Evolutionary conservation across 2,797 vertebrate species (phyloP).

Genomic region (Coregonus ussuriensis): DNA sequence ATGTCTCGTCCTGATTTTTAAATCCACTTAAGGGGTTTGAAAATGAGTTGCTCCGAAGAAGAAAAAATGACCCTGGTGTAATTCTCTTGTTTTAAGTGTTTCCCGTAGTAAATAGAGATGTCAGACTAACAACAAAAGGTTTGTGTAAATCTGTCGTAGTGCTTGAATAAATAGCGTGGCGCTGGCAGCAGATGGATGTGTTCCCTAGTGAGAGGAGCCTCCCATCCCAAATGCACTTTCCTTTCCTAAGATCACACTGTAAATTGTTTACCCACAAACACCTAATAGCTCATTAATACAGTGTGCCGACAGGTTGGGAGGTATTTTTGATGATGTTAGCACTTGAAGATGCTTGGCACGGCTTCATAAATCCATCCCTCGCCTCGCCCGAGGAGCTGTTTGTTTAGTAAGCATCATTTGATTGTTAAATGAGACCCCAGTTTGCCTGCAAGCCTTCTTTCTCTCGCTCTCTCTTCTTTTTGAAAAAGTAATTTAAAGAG

Average conservation of each 20-base stretch:
- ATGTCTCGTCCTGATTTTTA: slow-evolving; percentile 55
- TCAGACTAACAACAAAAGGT: slow-evolving; percentile 71
- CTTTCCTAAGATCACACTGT: slow-evolving; percentile 63
- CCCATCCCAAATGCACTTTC: slow-evolving; percentile 69
- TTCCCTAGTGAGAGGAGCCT: slow-evolving; percentile 56
- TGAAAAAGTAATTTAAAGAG: slow-evolving; percentile 61
- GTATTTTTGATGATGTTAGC: slow-evolving; percentile 72
- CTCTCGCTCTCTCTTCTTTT: slow-evolving; percentile 32
- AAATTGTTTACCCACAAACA: slow-evolving; percentile 72
- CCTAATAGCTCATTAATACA: slow-evolving; percentile 77
- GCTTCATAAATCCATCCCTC: slow-evolving; percentile 65
- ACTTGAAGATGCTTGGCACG: slow-evolving; percentile 58
- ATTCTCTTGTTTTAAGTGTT: slow-evolving; percentile 61
- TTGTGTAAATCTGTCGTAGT: slow-evolving; percentile 76
- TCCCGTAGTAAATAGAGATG: slow-evolving; percentile 69
- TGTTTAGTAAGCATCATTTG: slow-evolving; percentile 45
- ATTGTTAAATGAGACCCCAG: slow-evolving; percentile 44
- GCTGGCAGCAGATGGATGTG: slow-evolving; percentile 74
- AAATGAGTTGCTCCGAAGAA: slow-evolving; percentile 42
- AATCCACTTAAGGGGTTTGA: slow-evolving; percentile 58
- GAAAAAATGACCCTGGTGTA: slow-evolving; percentile 17
- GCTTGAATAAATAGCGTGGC: slow-evolving; percentile 58
- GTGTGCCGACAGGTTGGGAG: slow-evolving; percentile 61
- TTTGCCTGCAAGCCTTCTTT: slow-evolving; percentile 40
- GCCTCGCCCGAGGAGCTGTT: slow-evolving; percentile 54